A percentile compares a stretch with the other conserved stretches of the same genome.
Evolutionary conservation across 2,888 invertebrate genomes (phyloP).

Genomic region (Tubulanus polymorphus): DNA sequence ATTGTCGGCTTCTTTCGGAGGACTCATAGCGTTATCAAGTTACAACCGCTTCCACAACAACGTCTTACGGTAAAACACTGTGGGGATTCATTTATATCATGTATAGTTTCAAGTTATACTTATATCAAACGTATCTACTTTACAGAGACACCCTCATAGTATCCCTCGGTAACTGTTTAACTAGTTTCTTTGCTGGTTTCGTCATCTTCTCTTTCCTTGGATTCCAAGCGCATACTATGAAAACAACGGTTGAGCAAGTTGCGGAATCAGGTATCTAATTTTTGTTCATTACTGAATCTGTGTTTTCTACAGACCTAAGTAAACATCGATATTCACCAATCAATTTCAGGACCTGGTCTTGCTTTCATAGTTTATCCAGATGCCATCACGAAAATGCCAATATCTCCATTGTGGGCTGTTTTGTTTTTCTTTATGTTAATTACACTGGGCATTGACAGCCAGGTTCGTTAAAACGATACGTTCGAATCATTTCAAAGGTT

Average conservation of each 20-base stretch:
- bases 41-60: constrained; percentile 54
- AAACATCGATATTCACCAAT: no score
- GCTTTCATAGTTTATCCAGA: constrained; percentile 48
- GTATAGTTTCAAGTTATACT: neutral
- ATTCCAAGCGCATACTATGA: constrained; percentile 33
- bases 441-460: constrained; percentile 43
- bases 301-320: no score
- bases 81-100: neutral
- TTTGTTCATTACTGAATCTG: no score
- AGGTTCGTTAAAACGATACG: constrained; percentile 28
- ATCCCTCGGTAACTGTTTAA: constrained; percentile 42
- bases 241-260: constrained; percentile 35
- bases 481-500: no score
- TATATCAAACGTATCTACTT: constrained; percentile 4
- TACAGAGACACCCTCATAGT: constrained; percentile 43
- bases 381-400: constrained; percentile 39
- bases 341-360: constrained; percentile 37
- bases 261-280: constrained; percentile 37
- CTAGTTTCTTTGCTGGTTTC: constrained; percentile 50
- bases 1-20: constrained; percentile 50
- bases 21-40: constrained; percentile 52
- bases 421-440: constrained; percentile 46
- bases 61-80: constrained; percentile 31
- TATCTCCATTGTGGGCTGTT: constrained; percentile 39
- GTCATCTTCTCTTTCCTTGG: constrained; percentile 51